phyloP scores from a whole-genome alignment of 2,888 invertebrate species.

The Helleia helle region DNA sequence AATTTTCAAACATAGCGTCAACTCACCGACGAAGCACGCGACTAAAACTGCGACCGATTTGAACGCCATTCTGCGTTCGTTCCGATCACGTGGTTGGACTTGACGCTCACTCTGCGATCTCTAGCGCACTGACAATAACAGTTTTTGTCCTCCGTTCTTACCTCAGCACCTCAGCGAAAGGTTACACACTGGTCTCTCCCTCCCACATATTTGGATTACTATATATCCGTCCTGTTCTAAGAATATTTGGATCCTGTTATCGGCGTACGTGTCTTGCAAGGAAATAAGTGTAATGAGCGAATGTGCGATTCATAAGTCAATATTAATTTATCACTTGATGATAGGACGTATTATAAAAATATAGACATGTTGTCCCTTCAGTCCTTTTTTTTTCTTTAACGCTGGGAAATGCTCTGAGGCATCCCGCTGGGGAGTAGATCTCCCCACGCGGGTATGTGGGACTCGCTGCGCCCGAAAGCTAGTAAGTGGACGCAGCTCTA shows the following conservation, averaged over 20 bases:
- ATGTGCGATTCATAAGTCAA: no score
- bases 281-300: conserved; percentile 31
- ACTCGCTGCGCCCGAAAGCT: no score
- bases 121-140: conserved; percentile 60
- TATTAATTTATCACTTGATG: no score
- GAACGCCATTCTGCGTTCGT: conserved; percentile 54
- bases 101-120: conserved; percentile 57
- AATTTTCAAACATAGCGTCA: conserved; percentile 12
- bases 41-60: conserved; percentile 45
- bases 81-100: conserved; percentile 43
- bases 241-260: conserved; percentile 58
- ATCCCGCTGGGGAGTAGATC: no score
- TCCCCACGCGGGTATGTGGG: no score
- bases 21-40: conserved; percentile 58
- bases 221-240: conserved; percentile 34
- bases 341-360: no score
- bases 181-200: conserved; percentile 46
- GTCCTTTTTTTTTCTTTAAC: no score
- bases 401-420: no score
- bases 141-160: conserved; percentile 62
- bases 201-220: conserved; percentile 25
- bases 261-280: conserved; percentile 58
- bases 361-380: no score
- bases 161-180: conserved; percentile 57
- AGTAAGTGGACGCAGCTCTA: no score